Base-by-base conservation (phyloP, 2,888 invertebrate genomes). In the Bombylius discolor region DNA sequence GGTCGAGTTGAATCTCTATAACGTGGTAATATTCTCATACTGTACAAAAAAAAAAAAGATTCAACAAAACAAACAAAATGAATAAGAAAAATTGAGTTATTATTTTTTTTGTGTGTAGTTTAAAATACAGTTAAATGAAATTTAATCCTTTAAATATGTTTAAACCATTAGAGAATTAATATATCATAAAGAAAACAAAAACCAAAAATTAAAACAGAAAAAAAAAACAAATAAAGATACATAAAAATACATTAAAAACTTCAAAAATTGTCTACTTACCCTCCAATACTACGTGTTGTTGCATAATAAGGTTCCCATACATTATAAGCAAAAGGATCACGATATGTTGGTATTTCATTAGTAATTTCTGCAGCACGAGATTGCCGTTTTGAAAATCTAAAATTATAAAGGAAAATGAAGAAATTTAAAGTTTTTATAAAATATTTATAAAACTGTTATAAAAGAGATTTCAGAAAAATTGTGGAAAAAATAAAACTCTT, bases 331-430 rank as follows among this genome's bases (percentile, higher is more conserved):
- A 89, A 86, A 0, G 89, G 89, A 68, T 90, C 89, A 53, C 85
- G 81, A 74, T 85, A 89, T 58, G 85, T 83, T 61, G 87, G 89
- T 64, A 91, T 84, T 76, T 90, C 89, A 72, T 91, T 92, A 67
- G 89, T 88, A 62, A 87, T 83, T 73, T 91, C 90, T 7, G 90
- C 87, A 14, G 89, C 88, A 46, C 91, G 80, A 51, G 89, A 89
- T 75, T 92, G 91, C 58, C 92, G 76, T 73, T 90, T 90, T 14
- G 89, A 91, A 76, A 90, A 89, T 71, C 73, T 71, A 56, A 23
- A 23, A 2, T 23, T 23, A 23, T 23, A 23, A 23, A 23, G 23
- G 3, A 23, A 23, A 23, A 23, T 23, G 23, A 23, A 1, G 3
- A 23, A 23, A 23, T 23, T 23, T 23, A 23, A 23, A 23, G 23